A percentile compares a stretch with the other conserved stretches of the same genome.
Conservation (phyloP, 2,113 vertebrate genomes). For the Oriolus oriolus region DNA sequence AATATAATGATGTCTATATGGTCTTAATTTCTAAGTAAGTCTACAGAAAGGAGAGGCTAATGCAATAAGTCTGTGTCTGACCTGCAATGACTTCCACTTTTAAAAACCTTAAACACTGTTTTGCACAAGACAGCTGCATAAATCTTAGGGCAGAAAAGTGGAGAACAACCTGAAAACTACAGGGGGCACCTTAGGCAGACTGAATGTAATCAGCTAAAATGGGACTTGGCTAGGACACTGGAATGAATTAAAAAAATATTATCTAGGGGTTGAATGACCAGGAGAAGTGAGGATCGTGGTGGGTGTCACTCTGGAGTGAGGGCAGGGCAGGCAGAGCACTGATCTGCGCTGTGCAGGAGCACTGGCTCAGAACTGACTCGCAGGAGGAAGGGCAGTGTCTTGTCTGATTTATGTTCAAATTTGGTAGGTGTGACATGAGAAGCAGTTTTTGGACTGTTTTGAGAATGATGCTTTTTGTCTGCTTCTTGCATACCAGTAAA, state of each 20-base stretch:
- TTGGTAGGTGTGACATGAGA: not conserved
- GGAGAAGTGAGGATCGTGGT: not conserved
- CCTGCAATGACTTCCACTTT: not conserved
- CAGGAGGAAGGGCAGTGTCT: not conserved
- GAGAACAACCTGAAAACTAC: not conserved
- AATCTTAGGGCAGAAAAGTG: not conserved
- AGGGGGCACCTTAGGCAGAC: not conserved
- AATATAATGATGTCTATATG: not conserved
- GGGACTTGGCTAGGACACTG: not conserved
- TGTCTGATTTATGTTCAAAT: not conserved
- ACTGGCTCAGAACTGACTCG: not conserved
- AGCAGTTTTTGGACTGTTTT: not conserved
- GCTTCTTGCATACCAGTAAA: not conserved
- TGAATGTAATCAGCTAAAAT: not conserved
- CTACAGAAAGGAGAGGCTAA: not conserved
- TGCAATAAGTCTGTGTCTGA: not conserved
- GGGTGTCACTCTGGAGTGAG: not conserved
- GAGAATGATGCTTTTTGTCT: not conserved
- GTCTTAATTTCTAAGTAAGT: not conserved
- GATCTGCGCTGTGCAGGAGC: not conserved
- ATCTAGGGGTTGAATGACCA: not conserved
- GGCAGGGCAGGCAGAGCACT: not conserved
- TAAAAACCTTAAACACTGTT: not conserved
- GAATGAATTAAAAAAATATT: not conserved
- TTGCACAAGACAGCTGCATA: not conserved